phyloP scores from a whole-genome alignment of 2,888 invertebrate genomes.

The Ophion costatus region DNA sequence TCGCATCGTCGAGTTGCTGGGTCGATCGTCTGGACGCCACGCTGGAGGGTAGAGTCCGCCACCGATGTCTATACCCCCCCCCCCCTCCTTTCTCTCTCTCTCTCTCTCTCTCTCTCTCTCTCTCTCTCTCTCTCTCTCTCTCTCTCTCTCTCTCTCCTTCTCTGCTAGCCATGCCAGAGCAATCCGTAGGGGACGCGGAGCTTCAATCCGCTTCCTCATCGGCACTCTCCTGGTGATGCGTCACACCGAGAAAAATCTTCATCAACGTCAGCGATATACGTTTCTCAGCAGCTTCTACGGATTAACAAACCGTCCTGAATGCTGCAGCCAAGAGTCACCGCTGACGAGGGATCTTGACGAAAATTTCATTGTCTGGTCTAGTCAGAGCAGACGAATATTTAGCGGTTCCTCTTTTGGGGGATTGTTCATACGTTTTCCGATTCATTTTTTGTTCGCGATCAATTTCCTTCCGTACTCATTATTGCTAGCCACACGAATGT shows the following conservation, averaged over 20 bases:
- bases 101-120: constrained; percentile 29
- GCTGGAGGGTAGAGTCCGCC: constrained; percentile 49
- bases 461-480: neutral
- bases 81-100: constrained; percentile 30
- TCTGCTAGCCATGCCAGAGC: constrained; percentile 32
- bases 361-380: too few species aligned
- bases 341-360: neutral
- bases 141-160: constrained; percentile 18
- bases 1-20: constrained; percentile 54
- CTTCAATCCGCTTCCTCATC: constrained; percentile 14
- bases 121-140: constrained; percentile 34
- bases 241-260: constrained; percentile 52
- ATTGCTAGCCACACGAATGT: neutral
- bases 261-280: constrained; percentile 13
- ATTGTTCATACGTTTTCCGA: neutral
- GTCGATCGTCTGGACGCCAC: constrained; percentile 66
- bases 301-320: neutral
- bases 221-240: constrained; percentile 39
- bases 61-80: constrained; percentile 55
- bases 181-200: constrained; percentile 46
- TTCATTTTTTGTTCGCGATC: neutral
- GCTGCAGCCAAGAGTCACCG: neutral
- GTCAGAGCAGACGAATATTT: too few species aligned
- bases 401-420: neutral
- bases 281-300: neutral